Conservation (phyloP, 2,888 invertebrate species). For the Stramonita haemastoma region DNA sequence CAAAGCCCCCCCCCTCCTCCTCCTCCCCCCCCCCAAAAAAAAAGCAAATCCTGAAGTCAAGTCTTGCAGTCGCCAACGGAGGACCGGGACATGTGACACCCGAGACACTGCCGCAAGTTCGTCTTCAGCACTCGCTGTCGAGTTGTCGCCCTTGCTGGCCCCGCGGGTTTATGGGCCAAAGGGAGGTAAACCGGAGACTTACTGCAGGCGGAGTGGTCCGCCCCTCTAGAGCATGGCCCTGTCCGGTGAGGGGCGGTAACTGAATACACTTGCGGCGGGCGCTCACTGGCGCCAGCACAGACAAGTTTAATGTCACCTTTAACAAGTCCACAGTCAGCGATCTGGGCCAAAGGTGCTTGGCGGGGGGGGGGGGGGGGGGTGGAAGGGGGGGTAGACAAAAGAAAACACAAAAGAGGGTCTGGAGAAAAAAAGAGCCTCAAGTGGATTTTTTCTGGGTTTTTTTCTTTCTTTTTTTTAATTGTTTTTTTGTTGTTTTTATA, state of each 20-base stretch:
- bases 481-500: background rate
- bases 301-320: slow-evolving; percentile 44
- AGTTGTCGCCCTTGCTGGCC: slow-evolving; percentile 4
- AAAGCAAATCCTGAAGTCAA: background rate
- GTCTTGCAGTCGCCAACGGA: background rate
- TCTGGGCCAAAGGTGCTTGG: slow-evolving; percentile 22
- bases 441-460: no score
- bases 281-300: slow-evolving; percentile 43
- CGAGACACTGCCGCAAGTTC: background rate
- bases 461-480: background rate
- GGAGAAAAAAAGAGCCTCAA: background rate
- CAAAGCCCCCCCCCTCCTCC: no score
- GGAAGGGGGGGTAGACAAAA: background rate
- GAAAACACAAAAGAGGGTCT: background rate
- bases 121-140: slow-evolving; percentile 4
- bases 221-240: background rate
- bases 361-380: no score
- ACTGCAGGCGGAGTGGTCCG: slow-evolving; percentile 22
- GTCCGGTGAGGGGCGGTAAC: slow-evolving; percentile 33
- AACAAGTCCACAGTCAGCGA: slow-evolving; percentile 38
- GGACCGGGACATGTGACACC: background rate
- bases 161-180: slow-evolving; percentile 19
- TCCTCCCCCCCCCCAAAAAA: background rate
- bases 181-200: slow-evolving; percentile 31
- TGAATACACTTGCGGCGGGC: slow-evolving; percentile 42